phyloP scores from a whole-genome alignment of 92 coral and sea anemone species.

The Porites divaricata region DNA sequence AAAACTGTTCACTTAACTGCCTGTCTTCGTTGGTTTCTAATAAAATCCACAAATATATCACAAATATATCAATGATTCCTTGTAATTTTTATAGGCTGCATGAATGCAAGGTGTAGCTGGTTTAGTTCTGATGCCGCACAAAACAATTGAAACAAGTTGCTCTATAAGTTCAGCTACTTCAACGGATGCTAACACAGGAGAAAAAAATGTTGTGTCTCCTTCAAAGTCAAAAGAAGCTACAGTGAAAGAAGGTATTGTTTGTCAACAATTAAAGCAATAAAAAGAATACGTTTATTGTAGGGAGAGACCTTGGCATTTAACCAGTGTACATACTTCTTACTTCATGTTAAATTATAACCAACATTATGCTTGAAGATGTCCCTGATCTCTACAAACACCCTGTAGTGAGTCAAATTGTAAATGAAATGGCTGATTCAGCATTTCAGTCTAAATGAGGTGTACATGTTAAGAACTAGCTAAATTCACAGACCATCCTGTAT shows the following conservation, averaged over 20 bases:
- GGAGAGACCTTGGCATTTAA: too few species aligned
- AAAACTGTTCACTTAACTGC: too few species aligned
- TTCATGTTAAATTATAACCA: too few species aligned
- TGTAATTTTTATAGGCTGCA: not conserved
- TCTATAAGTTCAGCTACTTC: conserved; percentile 8
- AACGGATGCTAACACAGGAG: conserved; percentile 9
- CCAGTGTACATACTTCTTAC: too few species aligned
- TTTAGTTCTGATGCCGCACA: conserved; percentile 43
- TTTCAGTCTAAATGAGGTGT: not conserved
- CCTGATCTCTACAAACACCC: too few species aligned
- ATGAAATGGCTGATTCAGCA: not conserved
- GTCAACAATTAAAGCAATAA: not conserved
- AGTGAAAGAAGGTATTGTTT: not conserved
- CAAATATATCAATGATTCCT: not conserved
- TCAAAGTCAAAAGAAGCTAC: conserved; percentile 28
- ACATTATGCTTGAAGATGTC: too few species aligned
- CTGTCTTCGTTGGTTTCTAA: too few species aligned
- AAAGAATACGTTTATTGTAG: not conserved
- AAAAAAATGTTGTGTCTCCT: conserved; percentile 15
- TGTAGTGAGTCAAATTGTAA: too few species aligned
- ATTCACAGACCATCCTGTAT: too few species aligned
- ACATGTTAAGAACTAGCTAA: too few species aligned
- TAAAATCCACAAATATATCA: not conserved
- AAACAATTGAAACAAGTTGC: conserved; percentile 35
- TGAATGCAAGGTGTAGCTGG: conserved; percentile 45